Evolutionary conservation across 2,113 vertebrate genomes (phyloP).

Genomic region (Fregetta grallaria): DNA sequence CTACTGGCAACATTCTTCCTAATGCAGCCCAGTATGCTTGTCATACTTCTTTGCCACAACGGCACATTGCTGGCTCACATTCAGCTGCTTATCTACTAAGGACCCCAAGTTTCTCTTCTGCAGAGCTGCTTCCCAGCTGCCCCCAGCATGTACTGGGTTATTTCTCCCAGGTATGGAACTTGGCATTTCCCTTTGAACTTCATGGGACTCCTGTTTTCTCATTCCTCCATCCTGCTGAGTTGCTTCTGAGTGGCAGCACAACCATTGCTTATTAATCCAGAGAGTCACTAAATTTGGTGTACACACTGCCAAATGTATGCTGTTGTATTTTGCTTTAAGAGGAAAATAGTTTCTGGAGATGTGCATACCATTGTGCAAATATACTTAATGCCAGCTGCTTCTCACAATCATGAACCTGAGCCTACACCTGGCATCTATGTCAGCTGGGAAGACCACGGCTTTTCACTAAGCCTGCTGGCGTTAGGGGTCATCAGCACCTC

Average conservation of each 20-base stretch:
- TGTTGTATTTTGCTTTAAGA: not conserved
- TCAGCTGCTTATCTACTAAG: not conserved
- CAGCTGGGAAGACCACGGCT: not conserved
- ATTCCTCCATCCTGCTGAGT: not conserved
- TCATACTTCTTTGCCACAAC: not conserved
- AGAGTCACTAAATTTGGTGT: not conserved
- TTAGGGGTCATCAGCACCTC: not conserved
- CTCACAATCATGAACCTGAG: not conserved
- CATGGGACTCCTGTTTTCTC: not conserved
- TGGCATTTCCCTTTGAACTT: not conserved
- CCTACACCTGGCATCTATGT: accelerated
- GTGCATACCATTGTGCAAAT: not conserved
- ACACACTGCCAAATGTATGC: not conserved
- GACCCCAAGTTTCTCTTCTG: not conserved
- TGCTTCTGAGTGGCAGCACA: not conserved
- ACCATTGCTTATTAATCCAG: not conserved
- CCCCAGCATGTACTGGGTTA: not conserved
- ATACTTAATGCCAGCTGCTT: not conserved
- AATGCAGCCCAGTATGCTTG: not conserved
- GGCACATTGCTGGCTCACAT: not conserved
- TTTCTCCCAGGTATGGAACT: not conserved
- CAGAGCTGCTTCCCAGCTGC: not conserved
- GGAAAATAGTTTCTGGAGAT: not conserved
- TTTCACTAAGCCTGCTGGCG: not conserved
- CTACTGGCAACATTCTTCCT: not conserved